phyloP scores from a whole-genome alignment of 2,797 vertebrate genomes.

The Pampus argenteus region DNA sequence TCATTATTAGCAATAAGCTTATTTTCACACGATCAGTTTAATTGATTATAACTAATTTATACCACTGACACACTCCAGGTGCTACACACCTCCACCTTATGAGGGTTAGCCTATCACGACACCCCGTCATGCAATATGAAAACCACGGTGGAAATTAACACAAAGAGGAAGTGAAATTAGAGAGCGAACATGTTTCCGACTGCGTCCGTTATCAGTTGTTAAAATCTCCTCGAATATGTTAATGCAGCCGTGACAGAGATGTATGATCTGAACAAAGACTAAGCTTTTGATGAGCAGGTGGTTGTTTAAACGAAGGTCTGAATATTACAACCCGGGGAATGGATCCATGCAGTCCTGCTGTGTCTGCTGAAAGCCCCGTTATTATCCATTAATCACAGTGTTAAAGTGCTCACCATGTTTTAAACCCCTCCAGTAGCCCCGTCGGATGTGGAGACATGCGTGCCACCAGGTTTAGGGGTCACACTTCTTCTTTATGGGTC shows the following conservation, averaged over 20 bases:
- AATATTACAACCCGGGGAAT: conserved; percentile 33
- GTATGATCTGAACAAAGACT: too few species aligned
- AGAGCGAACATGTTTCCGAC: too few species aligned
- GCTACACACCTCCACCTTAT: background rate
- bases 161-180: too few species aligned
- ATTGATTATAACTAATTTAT: background rate
- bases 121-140: background rate
- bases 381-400: conserved; percentile 58
- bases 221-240: too few species aligned
- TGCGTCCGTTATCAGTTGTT: background rate
- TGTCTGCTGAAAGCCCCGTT: conserved; percentile 59
- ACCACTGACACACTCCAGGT: background rate
- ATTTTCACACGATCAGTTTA: background rate
- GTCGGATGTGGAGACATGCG: too few species aligned
- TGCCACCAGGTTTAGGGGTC: too few species aligned
- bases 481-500: too few species aligned
- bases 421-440: too few species aligned
- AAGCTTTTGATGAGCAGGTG: conserved; percentile 10
- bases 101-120: background rate
- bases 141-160: too few species aligned
- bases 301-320: conserved; percentile 17
- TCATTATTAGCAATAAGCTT: background rate
- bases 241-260: too few species aligned
- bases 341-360: conserved; percentile 31
- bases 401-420: too few species aligned